These are phyloP conservation scores for Patella vulgata DNA, from an alignment of 1,140 invertebrate genomes.

Conservation along the genomic window DNA sequence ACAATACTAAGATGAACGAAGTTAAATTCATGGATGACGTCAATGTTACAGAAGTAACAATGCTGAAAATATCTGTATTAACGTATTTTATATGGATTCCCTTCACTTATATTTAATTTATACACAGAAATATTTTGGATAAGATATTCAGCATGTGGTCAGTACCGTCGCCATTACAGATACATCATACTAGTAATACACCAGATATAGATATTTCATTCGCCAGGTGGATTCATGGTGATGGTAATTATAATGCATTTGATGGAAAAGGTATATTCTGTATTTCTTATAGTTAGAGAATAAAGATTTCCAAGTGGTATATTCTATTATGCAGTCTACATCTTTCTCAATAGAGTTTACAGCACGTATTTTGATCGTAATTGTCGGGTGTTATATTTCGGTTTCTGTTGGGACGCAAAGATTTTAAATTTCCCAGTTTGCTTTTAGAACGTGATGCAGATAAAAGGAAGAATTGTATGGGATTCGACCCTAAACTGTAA, in stretches of 20 bases:
- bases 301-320: not conserved
- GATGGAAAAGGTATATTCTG: slow-evolving; percentile 42
- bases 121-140: slow-evolving; percentile 28
- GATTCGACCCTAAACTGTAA: too few species aligned
- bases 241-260: slow-evolving; percentile 42
- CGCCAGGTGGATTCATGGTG: slow-evolving; percentile 35
- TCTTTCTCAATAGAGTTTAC: not conserved
- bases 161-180: slow-evolving; percentile 15
- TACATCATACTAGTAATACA: slow-evolving; percentile 21
- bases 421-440: too few species aligned
- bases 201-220: slow-evolving; percentile 46
- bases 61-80: too few species aligned
- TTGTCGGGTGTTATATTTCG: too few species aligned
- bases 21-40: too few species aligned
- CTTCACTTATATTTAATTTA: not conserved
- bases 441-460: too few species aligned
- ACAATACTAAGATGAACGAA: too few species aligned
- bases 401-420: too few species aligned
- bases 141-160: slow-evolving; percentile 38
- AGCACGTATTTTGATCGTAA: not conserved
- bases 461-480: too few species aligned
- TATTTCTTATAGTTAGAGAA: slow-evolving; percentile 3
- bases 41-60: too few species aligned
- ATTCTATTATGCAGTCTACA: not conserved
- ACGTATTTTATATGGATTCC: too few species aligned